These are phyloP conservation scores for Alcis repandata DNA, from an alignment of 2,888 invertebrate species.

Conservation along the genomic window DNA sequence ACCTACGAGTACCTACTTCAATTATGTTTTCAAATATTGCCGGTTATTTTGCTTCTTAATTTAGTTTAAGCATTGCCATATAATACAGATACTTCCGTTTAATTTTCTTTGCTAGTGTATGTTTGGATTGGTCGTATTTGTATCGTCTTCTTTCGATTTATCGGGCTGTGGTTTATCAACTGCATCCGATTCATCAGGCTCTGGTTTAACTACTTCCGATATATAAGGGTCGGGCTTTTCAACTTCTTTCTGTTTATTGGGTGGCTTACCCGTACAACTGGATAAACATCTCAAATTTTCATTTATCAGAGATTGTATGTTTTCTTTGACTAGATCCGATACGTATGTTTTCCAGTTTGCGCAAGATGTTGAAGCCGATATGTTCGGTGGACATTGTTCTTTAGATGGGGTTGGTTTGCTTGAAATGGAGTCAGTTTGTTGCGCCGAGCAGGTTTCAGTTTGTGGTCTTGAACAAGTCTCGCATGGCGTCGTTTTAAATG, in stretches of 20 bases:
- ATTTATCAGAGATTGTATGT: not conserved
- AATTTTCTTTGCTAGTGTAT: not conserved
- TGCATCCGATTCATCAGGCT: too few species aligned
- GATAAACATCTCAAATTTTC: not conserved
- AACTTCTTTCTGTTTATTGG: not conserved
- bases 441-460: too few species aligned
- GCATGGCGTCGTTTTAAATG: not conserved
- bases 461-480: not conserved
- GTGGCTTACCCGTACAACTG: not conserved
- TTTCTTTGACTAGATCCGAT: constrained; percentile 5
- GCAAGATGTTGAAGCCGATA: not conserved
- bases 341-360: not conserved
- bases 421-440: not conserved
- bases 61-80: too few species aligned
- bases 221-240: too few species aligned
- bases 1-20: too few species aligned
- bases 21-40: too few species aligned
- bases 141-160: not conserved
- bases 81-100: too few species aligned
- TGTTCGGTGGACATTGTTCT: not conserved
- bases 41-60: too few species aligned
- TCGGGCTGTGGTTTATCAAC: not conserved
- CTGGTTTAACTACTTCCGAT: too few species aligned
- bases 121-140: not conserved
- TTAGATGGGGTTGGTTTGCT: not conserved